phyloP scores from a whole-genome alignment of 1,140 invertebrate genomes.

The Tetramorium parvispinum region DNA sequence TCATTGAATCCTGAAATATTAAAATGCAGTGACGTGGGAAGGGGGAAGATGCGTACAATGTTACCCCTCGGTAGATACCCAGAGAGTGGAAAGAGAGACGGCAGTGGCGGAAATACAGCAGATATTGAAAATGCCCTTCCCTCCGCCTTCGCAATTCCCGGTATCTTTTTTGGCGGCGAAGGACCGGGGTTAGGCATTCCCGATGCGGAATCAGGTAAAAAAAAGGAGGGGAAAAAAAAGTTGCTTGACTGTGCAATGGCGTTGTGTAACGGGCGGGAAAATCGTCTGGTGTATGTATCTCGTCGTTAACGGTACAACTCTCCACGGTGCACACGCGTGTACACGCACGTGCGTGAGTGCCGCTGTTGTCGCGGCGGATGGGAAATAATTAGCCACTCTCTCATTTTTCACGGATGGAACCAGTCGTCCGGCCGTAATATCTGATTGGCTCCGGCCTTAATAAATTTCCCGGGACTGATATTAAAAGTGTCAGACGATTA shows the following conservation, averaged over 20 bases:
- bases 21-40: conserved; percentile 75
- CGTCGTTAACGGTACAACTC: conserved; percentile 46
- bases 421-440: conserved; percentile 14
- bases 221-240: neutral
- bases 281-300: conserved; percentile 32
- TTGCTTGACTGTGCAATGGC: conserved; percentile 24
- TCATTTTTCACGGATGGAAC: conserved; percentile 43
- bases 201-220: conserved; percentile 34
- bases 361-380: neutral
- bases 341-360: neutral
- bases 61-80: conserved; percentile 70
- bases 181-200: conserved; percentile 47
- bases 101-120: conserved; percentile 80
- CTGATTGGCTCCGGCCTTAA: conserved; percentile 41
- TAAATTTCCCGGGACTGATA: conserved; percentile 52
- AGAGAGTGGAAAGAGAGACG: conserved; percentile 71
- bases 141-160: conserved; percentile 76
- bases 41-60: conserved; percentile 71
- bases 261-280: conserved; percentile 48
- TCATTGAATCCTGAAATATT: conserved; percentile 78
- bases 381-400: conserved; percentile 60
- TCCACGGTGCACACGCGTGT: neutral
- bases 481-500: conserved; percentile 60
- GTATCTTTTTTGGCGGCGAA: conserved; percentile 56
- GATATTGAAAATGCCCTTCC: conserved; percentile 81